These are phyloP conservation scores for Nestor notabilis DNA, from an alignment of 2,113 vertebrate species.

Conservation along the genomic window DNA sequence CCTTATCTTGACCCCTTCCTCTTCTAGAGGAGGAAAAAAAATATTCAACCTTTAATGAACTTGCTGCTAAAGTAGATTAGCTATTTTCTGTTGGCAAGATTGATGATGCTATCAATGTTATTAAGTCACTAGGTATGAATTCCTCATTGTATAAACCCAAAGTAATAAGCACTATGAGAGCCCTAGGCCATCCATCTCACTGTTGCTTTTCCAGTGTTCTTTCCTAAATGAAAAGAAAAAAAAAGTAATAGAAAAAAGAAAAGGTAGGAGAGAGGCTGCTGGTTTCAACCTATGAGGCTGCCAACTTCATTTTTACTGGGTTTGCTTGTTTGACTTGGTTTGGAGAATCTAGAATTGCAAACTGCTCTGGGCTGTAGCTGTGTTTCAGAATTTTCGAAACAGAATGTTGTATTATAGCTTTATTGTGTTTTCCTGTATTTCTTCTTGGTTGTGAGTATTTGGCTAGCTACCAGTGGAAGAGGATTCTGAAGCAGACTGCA, in stretches of 20 bases:
- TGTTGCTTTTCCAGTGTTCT: not conserved
- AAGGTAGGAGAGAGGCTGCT: not conserved
- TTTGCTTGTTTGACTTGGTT: not conserved
- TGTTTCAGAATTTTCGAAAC: not conserved
- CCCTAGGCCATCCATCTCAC: constrained; percentile 19
- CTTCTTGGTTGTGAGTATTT: not conserved
- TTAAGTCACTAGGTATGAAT: constrained; percentile 64
- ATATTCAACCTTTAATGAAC: constrained; percentile 63
- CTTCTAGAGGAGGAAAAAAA: not conserved
- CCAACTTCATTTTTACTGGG: not conserved
- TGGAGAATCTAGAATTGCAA: not conserved
- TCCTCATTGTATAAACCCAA: constrained; percentile 41
- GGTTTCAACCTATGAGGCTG: not conserved
- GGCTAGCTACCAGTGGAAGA: not conserved
- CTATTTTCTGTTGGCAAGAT: constrained; percentile 56
- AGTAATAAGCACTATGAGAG: constrained; percentile 52
- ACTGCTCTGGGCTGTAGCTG: not conserved
- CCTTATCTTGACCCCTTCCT: constrained; percentile 20
- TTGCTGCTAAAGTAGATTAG: constrained; percentile 60
- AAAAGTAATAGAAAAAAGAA: not conserved
- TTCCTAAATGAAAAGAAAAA: not conserved
- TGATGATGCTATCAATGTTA: constrained; percentile 65
- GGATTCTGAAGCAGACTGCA: not conserved
- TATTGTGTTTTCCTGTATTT: not conserved
- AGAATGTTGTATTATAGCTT: not conserved